Percentiles rank a stretch among this genome's conserved stretches.
Evolutionary conservation across 2,888 invertebrate species (phyloP).

Genomic region (Bellardia bayeri): DNA sequence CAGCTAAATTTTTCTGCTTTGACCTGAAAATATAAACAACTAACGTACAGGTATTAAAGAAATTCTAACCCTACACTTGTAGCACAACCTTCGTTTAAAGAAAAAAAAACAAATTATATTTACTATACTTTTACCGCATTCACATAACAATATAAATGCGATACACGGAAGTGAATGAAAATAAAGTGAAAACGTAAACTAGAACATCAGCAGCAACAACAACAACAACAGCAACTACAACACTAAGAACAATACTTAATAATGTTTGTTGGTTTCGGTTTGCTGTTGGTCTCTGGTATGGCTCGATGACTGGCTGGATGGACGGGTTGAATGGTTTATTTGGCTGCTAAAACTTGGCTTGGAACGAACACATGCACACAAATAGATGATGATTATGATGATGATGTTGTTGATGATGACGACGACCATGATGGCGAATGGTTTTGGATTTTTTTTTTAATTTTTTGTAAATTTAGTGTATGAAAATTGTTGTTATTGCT

Average conservation of each 20-base stretch:
- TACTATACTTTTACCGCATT: slow-evolving; percentile 42
- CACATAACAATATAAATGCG: slow-evolving; percentile 43
- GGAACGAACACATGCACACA: not conserved
- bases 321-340: slow-evolving; percentile 43
- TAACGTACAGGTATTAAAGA: no score
- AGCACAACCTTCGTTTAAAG: not conserved
- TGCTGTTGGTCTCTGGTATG: slow-evolving; percentile 32
- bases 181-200: slow-evolving; percentile 71
- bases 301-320: slow-evolving; percentile 51
- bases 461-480: slow-evolving; percentile 49
- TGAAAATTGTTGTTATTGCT: slow-evolving; percentile 51
- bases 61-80: not conserved
- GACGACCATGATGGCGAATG: slow-evolving; percentile 39
- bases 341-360: slow-evolving; percentile 60
- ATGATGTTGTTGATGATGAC: slow-evolving; percentile 25
- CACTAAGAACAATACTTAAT: slow-evolving; percentile 49
- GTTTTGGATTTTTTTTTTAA: not conserved
- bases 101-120: slow-evolving; percentile 1
- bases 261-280: slow-evolving; percentile 58
- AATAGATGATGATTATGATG: not conserved
- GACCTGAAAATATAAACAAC: no score
- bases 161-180: slow-evolving; percentile 51
- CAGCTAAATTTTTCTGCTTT: no score
- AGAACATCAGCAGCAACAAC: slow-evolving; percentile 58
- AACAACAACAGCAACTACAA: slow-evolving; percentile 47